A percentile compares a stretch with the other conserved stretches of the same genome.
These are phyloP conservation scores for Calameuta idolon DNA, from an alignment of 2,888 invertebrate species.

Conservation along the genomic window DNA sequence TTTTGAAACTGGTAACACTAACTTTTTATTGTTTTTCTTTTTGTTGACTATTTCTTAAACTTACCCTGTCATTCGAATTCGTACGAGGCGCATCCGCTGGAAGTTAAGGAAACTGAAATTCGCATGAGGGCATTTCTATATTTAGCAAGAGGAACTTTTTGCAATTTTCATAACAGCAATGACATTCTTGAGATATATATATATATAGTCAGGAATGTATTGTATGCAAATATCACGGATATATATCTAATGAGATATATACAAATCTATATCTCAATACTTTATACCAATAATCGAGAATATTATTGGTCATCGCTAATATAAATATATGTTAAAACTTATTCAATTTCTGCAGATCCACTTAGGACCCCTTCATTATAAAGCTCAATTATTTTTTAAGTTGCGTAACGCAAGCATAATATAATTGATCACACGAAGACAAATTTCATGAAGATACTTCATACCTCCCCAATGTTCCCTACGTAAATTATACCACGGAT, in stretches of 20 bases:
- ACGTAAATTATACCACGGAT: background rate
- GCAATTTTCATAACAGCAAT: background rate
- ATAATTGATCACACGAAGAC: background rate
- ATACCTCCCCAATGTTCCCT: background rate
- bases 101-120: background rate
- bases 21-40: background rate
- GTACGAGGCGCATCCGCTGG: background rate
- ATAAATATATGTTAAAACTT: background rate
- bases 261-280: background rate
- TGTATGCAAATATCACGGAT: background rate
- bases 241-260: background rate
- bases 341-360: background rate
- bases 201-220: background rate
- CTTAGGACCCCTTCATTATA: background rate
- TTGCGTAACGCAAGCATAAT: background rate
- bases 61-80: background rate
- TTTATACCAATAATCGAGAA: background rate
- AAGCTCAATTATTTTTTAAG: background rate
- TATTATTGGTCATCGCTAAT: background rate
- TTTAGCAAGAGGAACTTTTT: background rate
- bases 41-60: background rate
- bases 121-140: background rate
- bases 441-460: background rate
- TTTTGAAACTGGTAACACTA: background rate
- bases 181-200: background rate